phyloP scores from a whole-genome alignment of 1,140 invertebrate genomes.

The Cecropterus lyciades region DNA sequence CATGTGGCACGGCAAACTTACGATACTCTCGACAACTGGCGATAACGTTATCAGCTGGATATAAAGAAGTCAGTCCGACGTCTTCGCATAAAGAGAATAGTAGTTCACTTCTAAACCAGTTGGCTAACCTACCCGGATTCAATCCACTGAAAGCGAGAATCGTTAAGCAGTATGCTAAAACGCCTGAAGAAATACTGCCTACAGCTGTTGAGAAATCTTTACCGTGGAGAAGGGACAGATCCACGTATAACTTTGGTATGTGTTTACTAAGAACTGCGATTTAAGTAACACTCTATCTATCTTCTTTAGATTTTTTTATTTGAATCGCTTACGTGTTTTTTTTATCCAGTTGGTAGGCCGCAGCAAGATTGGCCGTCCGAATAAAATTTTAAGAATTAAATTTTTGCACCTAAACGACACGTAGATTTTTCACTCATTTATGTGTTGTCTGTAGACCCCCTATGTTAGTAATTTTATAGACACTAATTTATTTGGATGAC shows the following conservation, averaged over 20 bases:
- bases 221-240: constrained; percentile 90
- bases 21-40: constrained; percentile 70
- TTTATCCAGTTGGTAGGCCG: not conserved
- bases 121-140: constrained; percentile 87
- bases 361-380: not conserved
- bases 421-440: too few species aligned
- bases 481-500: too few species aligned
- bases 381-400: not conserved
- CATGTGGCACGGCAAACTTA: constrained; percentile 75
- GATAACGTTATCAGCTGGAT: constrained; percentile 73
- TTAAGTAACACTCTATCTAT: constrained; percentile 21
- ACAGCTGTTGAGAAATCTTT: constrained; percentile 89
- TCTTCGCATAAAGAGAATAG: constrained; percentile 85
- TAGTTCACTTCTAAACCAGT: constrained; percentile 87
- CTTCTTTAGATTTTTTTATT: constrained; percentile 17
- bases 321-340: constrained; percentile 8
- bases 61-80: constrained; percentile 83
- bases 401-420: too few species aligned
- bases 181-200: constrained; percentile 85
- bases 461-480: too few species aligned
- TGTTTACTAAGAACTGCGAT: constrained; percentile 45
- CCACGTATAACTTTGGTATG: constrained; percentile 85
- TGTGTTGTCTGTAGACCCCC: too few species aligned
- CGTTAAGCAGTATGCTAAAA: constrained; percentile 86
- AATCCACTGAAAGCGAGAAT: constrained; percentile 87